Percentiles rank a stretch among this genome's conserved stretches.
Conservation (phyloP, 2,113 vertebrate genomes). For the Atherinomorus stipes region DNA sequence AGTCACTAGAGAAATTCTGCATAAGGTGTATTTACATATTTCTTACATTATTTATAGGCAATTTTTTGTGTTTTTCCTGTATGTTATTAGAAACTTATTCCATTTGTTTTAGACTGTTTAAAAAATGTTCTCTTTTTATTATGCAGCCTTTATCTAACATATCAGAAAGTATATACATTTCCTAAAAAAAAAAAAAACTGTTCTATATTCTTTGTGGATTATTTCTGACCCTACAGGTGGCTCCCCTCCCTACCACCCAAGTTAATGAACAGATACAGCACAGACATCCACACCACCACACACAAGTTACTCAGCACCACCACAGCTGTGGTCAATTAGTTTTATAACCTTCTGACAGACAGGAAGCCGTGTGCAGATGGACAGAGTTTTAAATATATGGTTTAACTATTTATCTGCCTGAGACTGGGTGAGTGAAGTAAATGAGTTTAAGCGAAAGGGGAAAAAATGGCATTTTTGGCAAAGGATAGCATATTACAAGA, state of each 20-base stretch:
- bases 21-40: background rate
- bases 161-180: background rate
- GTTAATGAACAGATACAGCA: slow-evolving; percentile 33
- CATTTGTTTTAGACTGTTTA: background rate
- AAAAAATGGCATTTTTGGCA: background rate
- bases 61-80: background rate
- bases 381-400: slow-evolving; percentile 53
- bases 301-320: slow-evolving; percentile 28
- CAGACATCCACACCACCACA: slow-evolving; percentile 7
- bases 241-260: background rate
- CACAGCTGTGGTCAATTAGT: slow-evolving; percentile 71
- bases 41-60: background rate
- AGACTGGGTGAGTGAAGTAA: background rate
- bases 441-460: too few relatives aligned
- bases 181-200: too few relatives aligned
- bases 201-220: slow-evolving; percentile 14
- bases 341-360: slow-evolving; percentile 66
- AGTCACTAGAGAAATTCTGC: slow-evolving; percentile 40
- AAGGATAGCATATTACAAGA: too few relatives aligned
- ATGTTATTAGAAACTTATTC: background rate
- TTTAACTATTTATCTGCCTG: slow-evolving; percentile 31
- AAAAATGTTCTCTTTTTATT: background rate
- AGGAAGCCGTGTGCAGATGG: slow-evolving; percentile 58
- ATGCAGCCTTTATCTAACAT: background rate
- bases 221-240: slow-evolving; percentile 1